Evolutionary conservation across 2,797 vertebrate species (phyloP), one percentile per base, ranked within the genome.

Genomic region (Heliangelus exortis): DNA sequence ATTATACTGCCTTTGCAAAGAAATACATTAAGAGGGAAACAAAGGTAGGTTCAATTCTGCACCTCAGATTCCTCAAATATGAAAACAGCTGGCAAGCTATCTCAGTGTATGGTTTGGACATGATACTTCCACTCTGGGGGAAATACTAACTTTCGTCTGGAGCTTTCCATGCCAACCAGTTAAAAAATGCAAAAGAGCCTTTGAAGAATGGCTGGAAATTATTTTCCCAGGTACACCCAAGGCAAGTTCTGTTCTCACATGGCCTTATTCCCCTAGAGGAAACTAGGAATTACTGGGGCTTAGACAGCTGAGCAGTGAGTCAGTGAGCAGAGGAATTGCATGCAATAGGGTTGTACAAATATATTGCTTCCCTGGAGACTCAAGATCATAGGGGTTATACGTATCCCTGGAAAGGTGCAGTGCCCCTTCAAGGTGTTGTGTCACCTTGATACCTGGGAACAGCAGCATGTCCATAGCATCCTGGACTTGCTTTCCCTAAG

Each of bases 1-100:
- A 90, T 88, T 94, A 87, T 80, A 95, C 66, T 61, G 84, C 86
- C 67, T 95, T 95, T 91, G 75, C 82, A 92, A 93, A 92, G 31
- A 90, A 95, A 94, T 89, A 69, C 39, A 55, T 88, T 84, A 84
- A 72, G 58, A 90, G 26, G 12, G 39, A 68, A 93, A 72, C 28
- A 92, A 95, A 95, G 53, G 62, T 74, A 89, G 54, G 43, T 68
- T 89, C 31, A 77, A 3, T 89, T 94, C 72, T 61, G 43, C 33
- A 45, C 34, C 59, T 93, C 54, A 54, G 28, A 39, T 73, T 87
- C 66, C 73, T 87, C 75, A 90, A 82, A 87, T 82, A 61, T 53
- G 53, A 73, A 84, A 82, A 86, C 31, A 91, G 10, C n/a, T 68
- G 73, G 34, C 39, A 67, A 57, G 15, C 26, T 89, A 66, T 23